These are phyloP conservation scores for Labrus mixtus DNA, from an alignment of 2,113 vertebrate genomes.

Conservation along the genomic window DNA sequence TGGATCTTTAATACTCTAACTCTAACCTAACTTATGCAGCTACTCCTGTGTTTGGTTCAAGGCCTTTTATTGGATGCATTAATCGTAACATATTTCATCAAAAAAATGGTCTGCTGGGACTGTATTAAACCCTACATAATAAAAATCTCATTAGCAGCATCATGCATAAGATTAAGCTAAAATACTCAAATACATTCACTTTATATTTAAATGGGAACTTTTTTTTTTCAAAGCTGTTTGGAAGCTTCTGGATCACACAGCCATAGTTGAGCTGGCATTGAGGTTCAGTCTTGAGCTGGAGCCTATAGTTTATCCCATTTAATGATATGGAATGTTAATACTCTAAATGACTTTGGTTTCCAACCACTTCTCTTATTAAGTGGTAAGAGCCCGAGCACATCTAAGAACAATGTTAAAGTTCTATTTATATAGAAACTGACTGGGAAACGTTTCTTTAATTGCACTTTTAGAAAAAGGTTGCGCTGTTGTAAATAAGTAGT, in stretches of 20 bases:
- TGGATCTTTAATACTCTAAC: too few relatives aligned
- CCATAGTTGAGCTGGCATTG: neutral
- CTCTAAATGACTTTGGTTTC: constrained; percentile 32
- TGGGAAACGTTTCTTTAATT: constrained; percentile 28
- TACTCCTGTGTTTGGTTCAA: too few relatives aligned
- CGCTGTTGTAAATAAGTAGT: constrained; percentile 21
- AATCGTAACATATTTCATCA: too few relatives aligned
- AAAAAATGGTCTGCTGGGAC: too few relatives aligned
- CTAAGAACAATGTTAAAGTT: constrained; percentile 15
- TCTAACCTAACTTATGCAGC: too few relatives aligned
- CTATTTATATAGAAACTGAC: constrained; percentile 2
- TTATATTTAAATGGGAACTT: neutral
- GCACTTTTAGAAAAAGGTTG: constrained; percentile 13
- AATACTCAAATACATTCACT: neutral
- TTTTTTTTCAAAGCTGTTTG: neutral
- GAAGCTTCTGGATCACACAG: neutral
- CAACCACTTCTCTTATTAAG: constrained; percentile 27
- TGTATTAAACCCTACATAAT: too few relatives aligned
- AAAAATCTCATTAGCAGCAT: too few relatives aligned
- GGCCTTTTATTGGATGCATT: too few relatives aligned
- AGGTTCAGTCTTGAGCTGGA: neutral
- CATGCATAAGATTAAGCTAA: too few relatives aligned
- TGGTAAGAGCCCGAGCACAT: constrained; percentile 9
- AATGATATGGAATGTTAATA: constrained; percentile 26
- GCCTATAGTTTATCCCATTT: constrained; percentile 23